A percentile compares a stretch with the other conserved stretches of the same genome.
Conservation (phyloP, 2,888 invertebrate species). For the Cheilosia grossa region DNA sequence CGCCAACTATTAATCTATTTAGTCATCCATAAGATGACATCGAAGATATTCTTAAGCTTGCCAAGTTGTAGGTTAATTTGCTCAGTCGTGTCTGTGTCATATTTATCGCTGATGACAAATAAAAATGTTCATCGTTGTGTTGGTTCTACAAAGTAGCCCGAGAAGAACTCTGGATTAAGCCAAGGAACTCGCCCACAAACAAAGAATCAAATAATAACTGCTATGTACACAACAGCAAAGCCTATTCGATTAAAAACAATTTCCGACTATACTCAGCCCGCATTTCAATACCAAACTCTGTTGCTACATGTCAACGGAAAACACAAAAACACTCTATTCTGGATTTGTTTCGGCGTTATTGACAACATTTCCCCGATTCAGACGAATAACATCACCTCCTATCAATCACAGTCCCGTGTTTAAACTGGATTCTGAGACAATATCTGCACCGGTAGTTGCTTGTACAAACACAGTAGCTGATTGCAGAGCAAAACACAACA, state of each 20-base stretch:
- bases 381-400: slow-evolving; percentile 21
- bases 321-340: slow-evolving; percentile 9
- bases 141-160: too few relatives aligned
- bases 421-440: slow-evolving; percentile 59
- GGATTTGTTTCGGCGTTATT: slow-evolving; percentile 38
- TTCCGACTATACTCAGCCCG: slow-evolving; percentile 8
- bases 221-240: too few relatives aligned
- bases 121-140: too few relatives aligned
- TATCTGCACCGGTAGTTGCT: slow-evolving; percentile 37
- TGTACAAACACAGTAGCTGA: slow-evolving; percentile 68
- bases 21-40: too few relatives aligned
- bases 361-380: slow-evolving; percentile 5
- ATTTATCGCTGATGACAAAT: too few relatives aligned
- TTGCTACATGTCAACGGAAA: not conserved
- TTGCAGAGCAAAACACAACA: slow-evolving; percentile 55
- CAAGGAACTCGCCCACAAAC: too few relatives aligned
- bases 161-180: too few relatives aligned
- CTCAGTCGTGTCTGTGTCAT: too few relatives aligned
- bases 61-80: too few relatives aligned
- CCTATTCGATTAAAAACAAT: not conserved
- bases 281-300: not conserved
- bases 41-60: too few relatives aligned
- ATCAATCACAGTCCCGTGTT: slow-evolving; percentile 57
- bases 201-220: too few relatives aligned
- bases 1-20: too few relatives aligned